Conservation (phyloP, 64 coral and sea anemone species). For the Pocillopora damicornis region DNA sequence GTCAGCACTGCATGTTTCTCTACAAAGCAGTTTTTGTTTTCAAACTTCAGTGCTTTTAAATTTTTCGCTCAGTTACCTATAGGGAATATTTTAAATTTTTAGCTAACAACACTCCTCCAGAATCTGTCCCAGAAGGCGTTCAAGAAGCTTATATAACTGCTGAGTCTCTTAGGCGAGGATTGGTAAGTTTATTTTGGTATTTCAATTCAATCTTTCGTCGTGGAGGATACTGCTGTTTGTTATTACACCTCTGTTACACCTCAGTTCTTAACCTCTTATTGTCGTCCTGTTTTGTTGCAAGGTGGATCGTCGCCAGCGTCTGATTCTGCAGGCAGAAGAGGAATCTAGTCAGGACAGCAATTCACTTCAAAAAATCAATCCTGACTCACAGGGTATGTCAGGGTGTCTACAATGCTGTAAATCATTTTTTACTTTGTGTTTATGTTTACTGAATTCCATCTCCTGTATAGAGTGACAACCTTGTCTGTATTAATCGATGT, state of each 20-base stretch:
- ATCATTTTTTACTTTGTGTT: too few species aligned
- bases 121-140: conserved; percentile 76
- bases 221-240: not conserved
- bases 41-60: too few species aligned
- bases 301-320: conserved; percentile 93
- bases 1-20: not conserved
- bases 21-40: too few species aligned
- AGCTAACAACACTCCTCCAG: conserved; percentile 87
- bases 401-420: not conserved
- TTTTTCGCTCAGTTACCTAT: too few species aligned
- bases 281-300: conserved; percentile 19
- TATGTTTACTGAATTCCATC: too few species aligned
- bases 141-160: conserved; percentile 88
- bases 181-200: conserved; percentile 53
- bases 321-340: conserved; percentile 91
- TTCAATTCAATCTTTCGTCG: not conserved
- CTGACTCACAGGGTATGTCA: conserved; percentile 68
- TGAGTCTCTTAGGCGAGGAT: conserved; percentile 78
- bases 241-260: not conserved
- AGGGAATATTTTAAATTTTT: not conserved
- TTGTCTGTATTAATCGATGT: too few species aligned
- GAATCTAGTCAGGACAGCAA: conserved; percentile 48
- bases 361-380: conserved; percentile 50
- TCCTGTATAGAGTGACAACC: too few species aligned
- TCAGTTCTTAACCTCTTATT: not conserved